Base-by-base conservation (phyloP, 2,797 vertebrate genomes). In the Cossypha dichroa region DNA sequence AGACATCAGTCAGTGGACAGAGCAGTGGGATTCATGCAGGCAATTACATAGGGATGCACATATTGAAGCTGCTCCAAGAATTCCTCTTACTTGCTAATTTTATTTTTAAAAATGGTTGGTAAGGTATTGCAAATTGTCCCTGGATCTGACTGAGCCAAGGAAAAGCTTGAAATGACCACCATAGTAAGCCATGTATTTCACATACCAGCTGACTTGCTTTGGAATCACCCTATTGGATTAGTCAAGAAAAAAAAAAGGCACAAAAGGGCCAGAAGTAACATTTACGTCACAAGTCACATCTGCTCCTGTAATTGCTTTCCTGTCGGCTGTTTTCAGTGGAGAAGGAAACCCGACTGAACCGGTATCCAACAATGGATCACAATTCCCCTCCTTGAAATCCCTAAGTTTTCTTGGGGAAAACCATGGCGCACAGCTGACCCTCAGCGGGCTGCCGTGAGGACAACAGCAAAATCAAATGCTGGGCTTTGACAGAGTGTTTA, bases 281-380 rank as follows among this genome's bases (percentile, higher is more conserved):
- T 96, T 88, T 91, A 94, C 72, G 62, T 97, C 94, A 95, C 72
- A 51, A 91, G 76, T 60, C 93, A 93, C 95, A 96, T 93, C 91
- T 95, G 95, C 87, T 94, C 62, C 75, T 80, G 41, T 64, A 93
- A 95, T 91, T 91, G 81, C 64, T 94, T 97, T 95, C 81, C 90
- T 88, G 90, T 83, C 0, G 2, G n/a, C 77, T 74, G 91, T 70
- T 94, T 92, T 87, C 8, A 0, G 38, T 2, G 1, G 85, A 21
- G 60, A 91, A 88, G 90, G 82, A 96, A 95, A 83, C 82, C 54
- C 0, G 1, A 82, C 29, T 80, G 85, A 88, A 80, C 79, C 22
- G 23, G 68, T 83, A 77, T 75, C 72, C 93, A 93, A 94, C 96
- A 96, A 93, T 54, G 90, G 85, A 60, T 74, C 48, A 58, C 82